phyloP scores from a whole-genome alignment of 2,113 vertebrate genomes.

The Chionis minor region DNA sequence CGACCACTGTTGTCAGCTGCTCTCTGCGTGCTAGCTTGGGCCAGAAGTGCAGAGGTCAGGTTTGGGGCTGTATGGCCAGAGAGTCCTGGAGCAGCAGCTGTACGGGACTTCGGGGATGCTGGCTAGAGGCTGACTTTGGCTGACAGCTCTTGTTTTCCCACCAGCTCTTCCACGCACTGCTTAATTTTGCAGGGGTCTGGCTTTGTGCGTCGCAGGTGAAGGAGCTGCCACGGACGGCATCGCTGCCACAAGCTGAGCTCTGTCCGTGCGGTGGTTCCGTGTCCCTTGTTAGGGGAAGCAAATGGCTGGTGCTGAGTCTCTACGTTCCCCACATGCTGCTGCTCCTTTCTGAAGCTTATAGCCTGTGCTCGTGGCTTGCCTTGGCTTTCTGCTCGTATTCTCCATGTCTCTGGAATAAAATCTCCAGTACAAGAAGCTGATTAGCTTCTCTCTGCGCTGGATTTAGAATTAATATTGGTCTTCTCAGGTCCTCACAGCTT shows the following conservation, averaged over 20 bases:
- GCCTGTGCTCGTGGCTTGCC: not conserved
- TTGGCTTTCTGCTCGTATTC: not conserved
- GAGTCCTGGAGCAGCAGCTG: not conserved
- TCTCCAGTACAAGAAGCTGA: not conserved
- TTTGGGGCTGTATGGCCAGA: not conserved
- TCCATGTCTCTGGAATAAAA: not conserved
- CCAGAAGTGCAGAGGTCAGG: not conserved
- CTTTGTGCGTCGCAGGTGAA: not conserved
- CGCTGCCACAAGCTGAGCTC: not conserved
- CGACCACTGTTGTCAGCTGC: not conserved
- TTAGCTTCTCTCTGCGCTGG: not conserved
- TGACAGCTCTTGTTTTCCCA: not conserved
- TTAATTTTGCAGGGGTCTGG: not conserved
- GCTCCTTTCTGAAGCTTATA: not conserved
- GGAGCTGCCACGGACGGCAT: not conserved
- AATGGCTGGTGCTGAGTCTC: not conserved
- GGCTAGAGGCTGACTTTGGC: not conserved
- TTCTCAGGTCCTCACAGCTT: not conserved
- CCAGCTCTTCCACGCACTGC: not conserved
- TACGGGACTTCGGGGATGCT: not conserved
- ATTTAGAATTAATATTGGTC: not conserved
- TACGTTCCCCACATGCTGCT: fast-evolving
- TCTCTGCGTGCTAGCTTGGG: fast-evolving
- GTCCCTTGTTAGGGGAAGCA: not conserved
- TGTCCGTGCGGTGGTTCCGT: fast-evolving